Conservation (phyloP, 2,797 vertebrate genomes). For the Halcyon leucocephala region DNA sequence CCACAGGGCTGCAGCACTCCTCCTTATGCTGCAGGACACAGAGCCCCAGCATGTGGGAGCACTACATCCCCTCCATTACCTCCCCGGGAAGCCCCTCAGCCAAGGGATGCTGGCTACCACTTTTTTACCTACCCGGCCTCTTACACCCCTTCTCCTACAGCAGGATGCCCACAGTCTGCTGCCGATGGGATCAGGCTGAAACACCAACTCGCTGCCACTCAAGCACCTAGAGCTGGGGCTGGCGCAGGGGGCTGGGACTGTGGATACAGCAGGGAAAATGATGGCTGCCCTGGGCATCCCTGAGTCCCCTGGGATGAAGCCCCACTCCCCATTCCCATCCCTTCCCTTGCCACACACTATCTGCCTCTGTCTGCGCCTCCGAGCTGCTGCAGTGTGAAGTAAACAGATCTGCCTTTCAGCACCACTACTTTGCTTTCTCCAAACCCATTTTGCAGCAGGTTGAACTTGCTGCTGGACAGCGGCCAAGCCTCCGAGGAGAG, state of each 20-base stretch:
- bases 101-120: fast-evolving
- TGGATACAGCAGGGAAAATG: background rate
- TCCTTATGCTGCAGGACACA: background rate
- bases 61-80: background rate
- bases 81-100: background rate
- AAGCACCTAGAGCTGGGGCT: background rate
- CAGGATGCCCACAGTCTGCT: background rate
- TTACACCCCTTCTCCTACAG: background rate
- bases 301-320: background rate
- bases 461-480: background rate
- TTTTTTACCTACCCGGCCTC: background rate
- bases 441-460: background rate
- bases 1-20: background rate
- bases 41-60: fast-evolving
- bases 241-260: background rate
- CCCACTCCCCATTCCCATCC: background rate
- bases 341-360: background rate
- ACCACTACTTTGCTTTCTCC: background rate
- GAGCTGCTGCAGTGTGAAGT: background rate
- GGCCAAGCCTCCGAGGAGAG: background rate
- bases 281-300: background rate
- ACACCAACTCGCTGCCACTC: background rate
- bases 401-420: background rate
- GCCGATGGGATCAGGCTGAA: background rate
- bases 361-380: background rate